These are phyloP conservation scores for Dolichomitus sp. DNA, from an alignment of 2,888 invertebrate species.

Conservation along the genomic window DNA sequence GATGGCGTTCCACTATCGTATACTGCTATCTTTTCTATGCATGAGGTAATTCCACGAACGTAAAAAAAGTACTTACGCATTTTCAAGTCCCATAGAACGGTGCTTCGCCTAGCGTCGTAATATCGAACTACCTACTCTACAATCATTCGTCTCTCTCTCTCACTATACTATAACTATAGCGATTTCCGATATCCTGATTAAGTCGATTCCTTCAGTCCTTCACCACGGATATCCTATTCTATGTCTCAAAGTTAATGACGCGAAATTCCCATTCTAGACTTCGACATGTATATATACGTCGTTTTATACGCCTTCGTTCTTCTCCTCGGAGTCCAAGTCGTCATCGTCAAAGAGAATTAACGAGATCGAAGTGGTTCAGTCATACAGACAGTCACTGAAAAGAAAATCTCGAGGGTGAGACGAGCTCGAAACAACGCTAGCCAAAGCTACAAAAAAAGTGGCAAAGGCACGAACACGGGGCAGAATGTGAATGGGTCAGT, in stretches of 20 bases:
- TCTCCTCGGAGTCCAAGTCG: too few relatives aligned
- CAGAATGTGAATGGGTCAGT: not conserved
- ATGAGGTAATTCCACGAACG: not conserved
- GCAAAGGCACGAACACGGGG: not conserved
- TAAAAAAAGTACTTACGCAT: too few relatives aligned
- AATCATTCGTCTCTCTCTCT: not conserved
- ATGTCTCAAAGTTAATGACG: conserved; percentile 36
- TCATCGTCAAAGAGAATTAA: conserved; percentile 33
- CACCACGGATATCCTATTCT: not conserved
- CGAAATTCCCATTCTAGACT: conserved; percentile 39
- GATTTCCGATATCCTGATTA: conserved; percentile 12
- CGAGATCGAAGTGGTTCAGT: conserved; percentile 33
- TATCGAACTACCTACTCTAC: conserved; percentile 1
- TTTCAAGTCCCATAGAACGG: not conserved
- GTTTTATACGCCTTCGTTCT: not conserved
- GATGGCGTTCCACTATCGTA: not conserved
- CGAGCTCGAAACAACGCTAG: not conserved
- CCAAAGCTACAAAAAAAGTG: not conserved
- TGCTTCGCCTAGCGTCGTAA: not conserved
- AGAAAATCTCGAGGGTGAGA: conserved; percentile 26
- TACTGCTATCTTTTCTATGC: not conserved
- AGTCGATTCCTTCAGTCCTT: not conserved
- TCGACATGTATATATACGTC: not conserved
- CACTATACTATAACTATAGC: not conserved
- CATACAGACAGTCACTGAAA: not conserved